These are phyloP conservation scores for Torymus auratus DNA, from an alignment of 2,888 invertebrate species.

Conservation along the genomic window DNA sequence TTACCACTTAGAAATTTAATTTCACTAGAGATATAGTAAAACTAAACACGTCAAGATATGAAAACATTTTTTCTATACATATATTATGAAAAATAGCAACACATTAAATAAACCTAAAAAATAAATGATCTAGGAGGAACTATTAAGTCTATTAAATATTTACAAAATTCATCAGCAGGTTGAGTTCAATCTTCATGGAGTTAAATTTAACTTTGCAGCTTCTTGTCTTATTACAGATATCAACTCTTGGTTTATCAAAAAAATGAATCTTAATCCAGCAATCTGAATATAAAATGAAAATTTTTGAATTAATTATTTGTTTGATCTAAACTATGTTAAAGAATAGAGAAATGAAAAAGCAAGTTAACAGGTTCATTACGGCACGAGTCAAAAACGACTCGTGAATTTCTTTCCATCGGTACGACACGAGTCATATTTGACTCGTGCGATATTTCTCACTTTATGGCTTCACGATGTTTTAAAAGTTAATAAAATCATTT, in stretches of 20 bases:
- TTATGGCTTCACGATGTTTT: no score
- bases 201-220: conserved; percentile 86
- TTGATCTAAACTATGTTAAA: no score
- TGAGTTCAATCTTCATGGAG: conserved; percentile 64
- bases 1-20: no score
- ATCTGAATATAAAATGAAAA: conserved; percentile 79
- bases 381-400: no score
- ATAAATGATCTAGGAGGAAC: conserved; percentile 28
- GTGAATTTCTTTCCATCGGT: no score
- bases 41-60: conserved; percentile 6
- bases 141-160: conserved; percentile 34
- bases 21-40: no score
- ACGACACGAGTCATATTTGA: no score
- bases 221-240: conserved; percentile 93
- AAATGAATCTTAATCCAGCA: conserved; percentile 93
- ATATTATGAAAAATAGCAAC: neutral
- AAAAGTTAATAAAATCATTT: no score
- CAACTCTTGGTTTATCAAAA: conserved; percentile 94
- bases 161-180: conserved; percentile 25
- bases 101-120: conserved; percentile 16
- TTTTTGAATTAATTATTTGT: neutral
- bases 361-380: no score
- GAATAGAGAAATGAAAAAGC: no score
- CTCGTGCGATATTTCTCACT: no score
- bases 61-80: conserved; percentile 24